phyloP scores from a whole-genome alignment of 2,888 invertebrate species.

The Saturnia pavonia region DNA sequence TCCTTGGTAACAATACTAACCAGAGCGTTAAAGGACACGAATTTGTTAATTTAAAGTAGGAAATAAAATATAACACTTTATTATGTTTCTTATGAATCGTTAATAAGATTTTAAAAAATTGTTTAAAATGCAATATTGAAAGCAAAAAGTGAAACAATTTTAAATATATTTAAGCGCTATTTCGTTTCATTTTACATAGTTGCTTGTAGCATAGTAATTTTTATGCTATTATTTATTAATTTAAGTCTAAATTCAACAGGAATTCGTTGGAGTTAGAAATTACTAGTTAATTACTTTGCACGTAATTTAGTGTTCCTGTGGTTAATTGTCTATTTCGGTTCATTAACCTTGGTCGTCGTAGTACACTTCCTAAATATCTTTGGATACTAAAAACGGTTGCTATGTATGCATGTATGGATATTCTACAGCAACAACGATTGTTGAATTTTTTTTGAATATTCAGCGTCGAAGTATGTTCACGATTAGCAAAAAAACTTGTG shows the following conservation, averaged over 20 bases:
- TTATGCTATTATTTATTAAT: neutral
- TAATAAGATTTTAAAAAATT: neutral
- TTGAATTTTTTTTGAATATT: neutral
- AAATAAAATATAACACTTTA: slow-evolving; percentile 32
- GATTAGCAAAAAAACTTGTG: neutral
- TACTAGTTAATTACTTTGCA: neutral
- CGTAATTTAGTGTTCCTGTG: neutral
- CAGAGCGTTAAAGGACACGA: slow-evolving; percentile 68
- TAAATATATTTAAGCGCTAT: neutral
- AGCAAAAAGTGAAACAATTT: neutral
- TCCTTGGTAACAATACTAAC: slow-evolving; percentile 62
- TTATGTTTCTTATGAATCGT: neutral
- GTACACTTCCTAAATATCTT: neutral
- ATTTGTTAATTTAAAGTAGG: slow-evolving; percentile 38
- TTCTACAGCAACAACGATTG: neutral
- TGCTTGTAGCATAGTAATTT: neutral
- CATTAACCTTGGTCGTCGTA: neutral
- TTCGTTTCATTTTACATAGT: neutral
- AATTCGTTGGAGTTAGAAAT: neutral
- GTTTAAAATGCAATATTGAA: neutral
- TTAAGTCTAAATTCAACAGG: neutral
- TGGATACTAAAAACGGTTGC: neutral
- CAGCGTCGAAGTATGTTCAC: no score
- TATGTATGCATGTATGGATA: neutral
- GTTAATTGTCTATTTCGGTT: neutral